Base-by-base conservation (phyloP, 2,888 invertebrate species). In the Leptopilina myrica region DNA sequence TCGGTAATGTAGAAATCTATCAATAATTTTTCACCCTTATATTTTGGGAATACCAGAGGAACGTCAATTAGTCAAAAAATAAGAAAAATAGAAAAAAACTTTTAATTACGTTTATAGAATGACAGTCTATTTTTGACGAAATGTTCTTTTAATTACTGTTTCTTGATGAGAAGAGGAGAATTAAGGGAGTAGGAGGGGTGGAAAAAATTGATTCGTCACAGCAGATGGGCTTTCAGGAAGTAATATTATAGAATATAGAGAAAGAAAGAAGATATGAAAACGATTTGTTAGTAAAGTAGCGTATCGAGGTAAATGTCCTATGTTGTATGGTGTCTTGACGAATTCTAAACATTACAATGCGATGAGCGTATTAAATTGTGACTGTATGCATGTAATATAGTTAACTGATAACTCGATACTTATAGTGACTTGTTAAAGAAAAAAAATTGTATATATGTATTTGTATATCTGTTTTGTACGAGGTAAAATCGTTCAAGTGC, bases 361-460 rank as follows among this genome's bases (percentile, higher is more conserved):
- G 9, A 26, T 43, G 46, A 7, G 15, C 15, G 40, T n/a, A 43
- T 46, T 43, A 46, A 66, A 67, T 46, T 11, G 46, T 20, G 11
- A 15, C 67, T 11, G 46, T 33, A 40, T 43, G 8, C 8, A 43
- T 43, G 8, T 43, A 43, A 43, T 65, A 40, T 65, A 65, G 49
- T 49, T 49, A 49, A 49, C 49, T 12, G 49, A 49, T 49, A 49
- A 49, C 49, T 49, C 12, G 49, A 49, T 49, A 49, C 11, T 46
- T 46, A 46, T 46, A 87, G 84, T 84, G 81, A 79, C 81, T 80
- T 85, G 79, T 85, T 79, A 81, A 8, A 43, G 20, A 20, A 6
- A 5, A 8, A 6, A 86, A 85, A 87, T 84, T 83, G 85, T 83
- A 85, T 83, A 84, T 78, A 78, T 80, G 81, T 33, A 3, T 20